Evolutionary conservation across 1,140 invertebrate species (phyloP).

Genomic region (Achroia grisella): DNA sequence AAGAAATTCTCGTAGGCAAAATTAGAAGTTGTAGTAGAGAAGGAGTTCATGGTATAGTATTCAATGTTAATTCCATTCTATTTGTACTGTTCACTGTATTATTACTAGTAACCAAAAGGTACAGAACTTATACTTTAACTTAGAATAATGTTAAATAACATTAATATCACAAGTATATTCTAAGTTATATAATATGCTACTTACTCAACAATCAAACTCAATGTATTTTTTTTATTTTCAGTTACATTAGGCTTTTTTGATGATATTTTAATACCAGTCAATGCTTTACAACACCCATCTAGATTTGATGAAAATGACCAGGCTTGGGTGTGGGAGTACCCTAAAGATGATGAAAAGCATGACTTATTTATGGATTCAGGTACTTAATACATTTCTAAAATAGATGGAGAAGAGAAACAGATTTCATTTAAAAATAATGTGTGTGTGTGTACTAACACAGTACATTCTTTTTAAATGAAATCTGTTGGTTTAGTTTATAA

Average conservation of each 20-base stretch:
- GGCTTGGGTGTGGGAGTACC: constrained; percentile 97
- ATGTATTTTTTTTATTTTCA: constrained; percentile 62
- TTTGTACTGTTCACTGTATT: not conserved
- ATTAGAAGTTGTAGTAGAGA: constrained; percentile 92
- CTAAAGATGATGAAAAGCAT: constrained; percentile 87
- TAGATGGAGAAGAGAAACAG: not conserved
- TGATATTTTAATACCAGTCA: constrained; percentile 93
- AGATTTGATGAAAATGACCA: constrained; percentile 95
- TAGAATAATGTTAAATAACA: too few species aligned
- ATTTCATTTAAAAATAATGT: not conserved
- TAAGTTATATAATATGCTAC: too few species aligned
- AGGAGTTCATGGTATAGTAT: constrained; percentile 88
- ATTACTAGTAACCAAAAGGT: not conserved
- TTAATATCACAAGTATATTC: too few species aligned
- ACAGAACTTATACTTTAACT: too few species aligned
- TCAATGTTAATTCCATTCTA: not conserved
- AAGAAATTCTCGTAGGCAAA: constrained; percentile 94
- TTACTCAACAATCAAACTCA: too few species aligned
- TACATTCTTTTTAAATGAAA: too few species aligned
- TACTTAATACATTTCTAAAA: constrained; percentile 28
- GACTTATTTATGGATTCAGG: constrained; percentile 91
- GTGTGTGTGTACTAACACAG: too few species aligned
- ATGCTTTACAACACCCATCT: constrained; percentile 91
- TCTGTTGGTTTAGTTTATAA: too few species aligned
- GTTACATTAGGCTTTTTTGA: constrained; percentile 96